Base-by-base conservation (phyloP, 2,888 invertebrate species). In the Drosophila yooni region DNA sequence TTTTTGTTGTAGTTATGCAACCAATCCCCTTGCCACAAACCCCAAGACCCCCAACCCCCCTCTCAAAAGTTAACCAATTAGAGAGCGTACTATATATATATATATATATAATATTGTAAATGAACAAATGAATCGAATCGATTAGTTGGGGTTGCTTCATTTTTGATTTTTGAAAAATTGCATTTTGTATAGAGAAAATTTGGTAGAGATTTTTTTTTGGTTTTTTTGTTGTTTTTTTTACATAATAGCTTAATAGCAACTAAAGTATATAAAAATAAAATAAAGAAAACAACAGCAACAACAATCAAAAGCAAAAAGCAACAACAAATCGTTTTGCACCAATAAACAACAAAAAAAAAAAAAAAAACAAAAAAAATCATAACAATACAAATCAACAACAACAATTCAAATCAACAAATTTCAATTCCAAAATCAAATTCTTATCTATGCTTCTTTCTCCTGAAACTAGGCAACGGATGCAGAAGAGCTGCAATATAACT, bases 401-500 rank as follows among this genome's bases (percentile, higher is more conserved):
- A 53, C 11, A 64, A 76, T 51, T 21, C 48, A 67, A 69, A 68
- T 65, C 34, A 76, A 73, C 56, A 29, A 82, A 56, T 34, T 40
- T 34, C 27, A 67, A 65, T 29, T 10, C 52, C 38, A 69, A 76
- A 70, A 67, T 75, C 51, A 76, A 83, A 83, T 71, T 88, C 82
- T 83, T 88, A 88, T 83, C 74, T 89, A 81, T 89, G 78, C 89
- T 83, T 86, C 83, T 82, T 85, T 82, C 79, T 74, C 68, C 79
- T 77, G 77, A 83, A 89, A 78, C 77, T 79, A 90, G 85, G 88
- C 85, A 76, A 76, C 91, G 91, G 94, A 93, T 91, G 93, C 93
- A 87, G 91, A 92, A 86, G 87, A 87, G 89, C 83, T 90, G 91
- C 93, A 95, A 94, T 94, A 94, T 94, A 95, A 95, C 95, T 95